Evolutionary conservation across 2,113 vertebrate genomes (phyloP).

Genomic region (Amphiprion percula): DNA sequence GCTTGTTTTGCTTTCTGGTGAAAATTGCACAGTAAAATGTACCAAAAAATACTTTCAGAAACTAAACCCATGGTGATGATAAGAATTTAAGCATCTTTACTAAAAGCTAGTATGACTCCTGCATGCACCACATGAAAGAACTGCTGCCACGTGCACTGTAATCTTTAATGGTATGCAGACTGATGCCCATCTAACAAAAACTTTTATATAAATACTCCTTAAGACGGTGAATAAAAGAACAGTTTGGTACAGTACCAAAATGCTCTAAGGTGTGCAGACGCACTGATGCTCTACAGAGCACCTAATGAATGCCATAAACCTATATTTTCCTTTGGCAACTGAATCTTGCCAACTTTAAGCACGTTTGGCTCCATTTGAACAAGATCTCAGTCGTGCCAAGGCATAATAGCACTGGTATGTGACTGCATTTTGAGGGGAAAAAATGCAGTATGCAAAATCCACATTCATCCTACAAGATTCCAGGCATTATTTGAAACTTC

Average conservation of each 20-base stretch:
- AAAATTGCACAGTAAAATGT: neutral
- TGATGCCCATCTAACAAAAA: conserved; percentile 14
- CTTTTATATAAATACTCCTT: conserved; percentile 1
- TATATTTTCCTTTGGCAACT: conserved; percentile 24
- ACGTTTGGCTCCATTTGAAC: conserved; percentile 32
- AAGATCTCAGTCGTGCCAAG: conserved; percentile 23
- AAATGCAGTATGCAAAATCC: conserved; percentile 14
- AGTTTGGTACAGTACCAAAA: conserved; percentile 1
- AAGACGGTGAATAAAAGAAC: neutral
- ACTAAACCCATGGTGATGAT: neutral
- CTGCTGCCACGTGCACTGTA: neutral
- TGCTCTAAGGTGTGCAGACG: conserved; percentile 13
- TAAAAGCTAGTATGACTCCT: neutral
- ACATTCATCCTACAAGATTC: conserved; percentile 24
- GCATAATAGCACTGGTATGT: conserved; percentile 15
- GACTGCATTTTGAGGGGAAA: neutral
- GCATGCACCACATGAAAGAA: neutral
- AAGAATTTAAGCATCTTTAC: conserved; percentile 2
- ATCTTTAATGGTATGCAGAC: neutral
- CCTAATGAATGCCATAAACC: conserved; percentile 49
- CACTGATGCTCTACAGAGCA: neutral
- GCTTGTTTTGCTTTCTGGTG: conserved; percentile 1
- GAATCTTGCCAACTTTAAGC: conserved; percentile 49
- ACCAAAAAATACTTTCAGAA: neutral
- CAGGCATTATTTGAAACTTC: conserved; percentile 27